Conservation (phyloP, 2,113 vertebrate species). For the Apaloderma vittatum region DNA sequence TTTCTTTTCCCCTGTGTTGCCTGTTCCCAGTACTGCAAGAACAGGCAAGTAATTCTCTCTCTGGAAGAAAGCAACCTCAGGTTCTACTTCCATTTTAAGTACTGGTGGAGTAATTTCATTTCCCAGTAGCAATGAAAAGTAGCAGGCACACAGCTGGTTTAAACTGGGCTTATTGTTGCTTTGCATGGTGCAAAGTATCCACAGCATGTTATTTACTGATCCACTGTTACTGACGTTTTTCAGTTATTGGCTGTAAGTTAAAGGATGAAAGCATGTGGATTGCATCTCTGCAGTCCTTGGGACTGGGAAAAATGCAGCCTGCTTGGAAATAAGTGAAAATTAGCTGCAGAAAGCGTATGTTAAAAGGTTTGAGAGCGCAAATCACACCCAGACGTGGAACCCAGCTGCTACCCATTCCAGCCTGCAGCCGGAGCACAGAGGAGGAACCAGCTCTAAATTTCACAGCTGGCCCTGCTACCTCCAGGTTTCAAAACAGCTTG, state of each 20-base stretch:
- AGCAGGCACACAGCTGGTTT: not conserved
- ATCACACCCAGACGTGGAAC: not conserved
- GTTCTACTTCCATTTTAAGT: not conserved
- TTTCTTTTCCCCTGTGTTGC: not conserved
- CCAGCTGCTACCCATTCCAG: not conserved
- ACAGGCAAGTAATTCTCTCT: not conserved
- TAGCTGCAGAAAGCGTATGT: not conserved
- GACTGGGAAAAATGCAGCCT: not conserved
- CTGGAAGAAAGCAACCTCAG: not conserved
- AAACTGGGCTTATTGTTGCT: not conserved
- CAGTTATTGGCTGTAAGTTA: not conserved
- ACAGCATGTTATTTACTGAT: not conserved
- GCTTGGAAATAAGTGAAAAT: not conserved
- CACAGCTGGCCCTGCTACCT: not conserved
- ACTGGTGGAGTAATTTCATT: not conserved
- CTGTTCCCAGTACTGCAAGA: not conserved
- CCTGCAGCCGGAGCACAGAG: not conserved
- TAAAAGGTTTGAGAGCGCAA: not conserved
- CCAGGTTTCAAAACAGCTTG: not conserved
- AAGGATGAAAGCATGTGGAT: not conserved
- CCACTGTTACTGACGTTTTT: not conserved
- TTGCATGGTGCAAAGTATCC: not conserved
- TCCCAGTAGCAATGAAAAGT: not conserved
- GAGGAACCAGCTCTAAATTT: not conserved
- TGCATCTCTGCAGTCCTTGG: not conserved